Evolutionary conservation across 2,113 vertebrate species (phyloP).

Genomic region (Gymnarchus niloticus): DNA sequence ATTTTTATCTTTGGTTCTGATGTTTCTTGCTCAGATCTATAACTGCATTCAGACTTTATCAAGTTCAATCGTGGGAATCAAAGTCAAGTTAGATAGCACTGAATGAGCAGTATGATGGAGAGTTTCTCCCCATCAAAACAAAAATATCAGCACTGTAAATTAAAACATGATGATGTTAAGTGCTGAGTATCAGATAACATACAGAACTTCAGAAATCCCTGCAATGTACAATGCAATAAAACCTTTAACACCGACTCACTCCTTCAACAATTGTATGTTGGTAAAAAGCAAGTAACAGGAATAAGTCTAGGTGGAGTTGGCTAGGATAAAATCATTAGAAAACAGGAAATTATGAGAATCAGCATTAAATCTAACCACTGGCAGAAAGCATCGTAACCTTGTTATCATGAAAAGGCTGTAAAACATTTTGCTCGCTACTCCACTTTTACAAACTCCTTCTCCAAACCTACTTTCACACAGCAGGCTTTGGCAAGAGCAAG

Average conservation of each 20-base stretch:
- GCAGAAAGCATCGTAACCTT: neutral
- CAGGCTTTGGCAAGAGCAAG: neutral
- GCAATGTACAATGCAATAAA: conserved; percentile 4
- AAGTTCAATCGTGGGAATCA: no score
- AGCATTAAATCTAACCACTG: neutral
- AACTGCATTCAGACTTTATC: neutral
- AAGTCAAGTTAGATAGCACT: no score
- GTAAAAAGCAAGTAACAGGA: conserved; percentile 1
- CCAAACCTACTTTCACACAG: conserved; percentile 15
- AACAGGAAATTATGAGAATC: conserved; percentile 18
- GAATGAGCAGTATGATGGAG: no score
- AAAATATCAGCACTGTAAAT: neutral
- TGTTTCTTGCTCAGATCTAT: neutral
- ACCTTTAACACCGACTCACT: neutral
- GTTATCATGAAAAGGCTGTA: conserved; percentile 6
- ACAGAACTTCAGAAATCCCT: neutral
- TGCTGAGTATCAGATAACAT: neutral
- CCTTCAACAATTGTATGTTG: neutral
- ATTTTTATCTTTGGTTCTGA: neutral
- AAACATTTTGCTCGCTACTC: conserved; percentile 8
- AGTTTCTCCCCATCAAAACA: neutral
- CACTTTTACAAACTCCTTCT: neutral
- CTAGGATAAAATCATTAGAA: conserved; percentile 12
- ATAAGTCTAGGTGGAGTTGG: neutral
- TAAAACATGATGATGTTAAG: neutral